Evolutionary conservation across 2,888 invertebrate species (phyloP), one percentile per base, ranked within the genome.

Genomic region (Hydrotaea cyrtoneurina): DNA sequence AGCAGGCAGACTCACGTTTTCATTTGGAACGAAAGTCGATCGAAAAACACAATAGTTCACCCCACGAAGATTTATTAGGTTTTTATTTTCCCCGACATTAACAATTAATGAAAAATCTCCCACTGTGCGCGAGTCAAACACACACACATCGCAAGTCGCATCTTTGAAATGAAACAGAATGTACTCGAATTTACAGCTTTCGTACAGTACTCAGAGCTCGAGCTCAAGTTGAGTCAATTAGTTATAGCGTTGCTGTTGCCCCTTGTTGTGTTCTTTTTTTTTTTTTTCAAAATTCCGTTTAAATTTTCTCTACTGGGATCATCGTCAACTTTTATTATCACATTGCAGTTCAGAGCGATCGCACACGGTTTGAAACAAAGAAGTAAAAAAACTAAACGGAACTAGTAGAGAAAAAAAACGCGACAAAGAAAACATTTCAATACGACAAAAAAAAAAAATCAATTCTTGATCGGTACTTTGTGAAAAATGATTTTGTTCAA

Each of bases 321-420:
- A 31, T 31, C 31, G 31, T 31, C 73, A 39, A 85, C 53, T 23
- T 69, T 85, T 85, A 85, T 82, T 85, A 82, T 80, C 82, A 74
- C 76, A 46, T 78, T 80, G 85, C 74, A 77, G 79, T 82, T 82
- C 85, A 82, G 53, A 75, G 77, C 66, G 79, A 84, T 80, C 66
- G 80, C 71, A 71, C 23, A 23, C 39, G 39, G 43, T 46, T 69
- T 39, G 10, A 31, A 62, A 66, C 55, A 75, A 77, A 55, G 26
- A 72, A 15, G n/a, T n/a, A 39, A 17, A 75, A 31, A 36, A 55
- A n/a, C 4, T 39, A 39, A 1, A 39, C 3, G 1, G 13, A 19
- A 21, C 19, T 62, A 11, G 23, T 13, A 13, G 19, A 57, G 43
- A 7, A 71, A 74, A 17, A 78, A 15, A 57, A 53, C 8, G 62